Conservation (phyloP, 2,888 invertebrate genomes). For the Sicus ferrugineus region DNA sequence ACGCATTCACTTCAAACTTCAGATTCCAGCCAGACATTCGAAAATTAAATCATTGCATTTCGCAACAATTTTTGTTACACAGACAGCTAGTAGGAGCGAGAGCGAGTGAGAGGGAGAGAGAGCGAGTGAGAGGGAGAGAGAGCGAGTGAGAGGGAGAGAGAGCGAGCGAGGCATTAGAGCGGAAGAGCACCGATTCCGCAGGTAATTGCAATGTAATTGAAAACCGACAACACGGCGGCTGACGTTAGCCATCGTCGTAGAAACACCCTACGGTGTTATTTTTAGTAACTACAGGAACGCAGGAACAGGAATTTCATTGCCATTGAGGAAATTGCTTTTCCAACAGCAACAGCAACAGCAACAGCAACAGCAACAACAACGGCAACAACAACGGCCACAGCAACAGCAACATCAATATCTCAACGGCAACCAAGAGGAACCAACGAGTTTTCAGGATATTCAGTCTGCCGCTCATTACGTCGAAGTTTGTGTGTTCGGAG, state of each 20-base stretch:
- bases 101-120: background rate
- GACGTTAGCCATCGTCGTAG: conserved; percentile 45
- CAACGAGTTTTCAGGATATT: background rate
- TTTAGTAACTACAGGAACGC: conserved; percentile 31
- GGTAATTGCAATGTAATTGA: conserved; percentile 12
- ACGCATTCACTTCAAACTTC: too few relatives aligned
- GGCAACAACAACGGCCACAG: background rate
- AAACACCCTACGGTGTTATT: conserved; percentile 46
- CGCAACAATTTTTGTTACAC: background rate
- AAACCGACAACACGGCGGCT: conserved; percentile 11
- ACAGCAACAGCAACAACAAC: background rate
- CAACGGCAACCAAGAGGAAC: too few relatives aligned
- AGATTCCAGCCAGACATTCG: conserved; percentile 9
- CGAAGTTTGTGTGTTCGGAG: background rate
- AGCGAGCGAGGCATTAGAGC: too few relatives aligned
- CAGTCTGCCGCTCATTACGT: background rate
- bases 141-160: conserved; percentile 15
- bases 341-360: conserved; percentile 1
- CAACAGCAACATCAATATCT: too few relatives aligned
- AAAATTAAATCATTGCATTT: conserved; percentile 26
- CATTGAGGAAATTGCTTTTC: conserved; percentile 29
- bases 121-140: background rate
- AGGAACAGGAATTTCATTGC: conserved; percentile 28
- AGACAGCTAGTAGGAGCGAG: background rate
- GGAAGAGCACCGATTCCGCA: conserved; percentile 20